Evolutionary conservation across 2,888 invertebrate genomes (phyloP), one percentile per base, ranked within the genome.

Genomic region (Drosophila differens): DNA sequence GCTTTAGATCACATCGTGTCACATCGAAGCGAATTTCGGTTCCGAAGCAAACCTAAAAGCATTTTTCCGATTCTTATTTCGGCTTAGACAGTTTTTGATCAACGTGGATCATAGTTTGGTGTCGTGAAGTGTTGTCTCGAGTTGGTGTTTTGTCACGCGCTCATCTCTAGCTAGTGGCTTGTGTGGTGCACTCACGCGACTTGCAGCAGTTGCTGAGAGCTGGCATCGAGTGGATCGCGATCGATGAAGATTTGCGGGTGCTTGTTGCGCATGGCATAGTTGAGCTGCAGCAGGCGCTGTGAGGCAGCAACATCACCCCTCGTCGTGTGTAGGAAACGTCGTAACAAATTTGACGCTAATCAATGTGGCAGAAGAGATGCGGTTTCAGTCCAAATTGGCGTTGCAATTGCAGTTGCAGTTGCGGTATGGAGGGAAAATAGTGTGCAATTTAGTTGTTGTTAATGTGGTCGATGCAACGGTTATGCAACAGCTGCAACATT

Each of bases 161-260:
- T 35, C 58, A 58, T 70, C 58, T 58, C 69, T 52, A 44, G 33
- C 2, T 14, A 4, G 47, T 16, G 39, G 28, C 28, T n/a, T n/a
- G 35, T 14, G 35, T 35, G 35, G 35, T 28, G 70, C 47, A 92
- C 92, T 92, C 83, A 93, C 92, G 92, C 93, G 63, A 91, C 86
- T 88, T 91, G 85, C 76, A 93, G 68, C 69, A 93, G 62, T 52
- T 91, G 90, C 77, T 91, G 91, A 28, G 91, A 91, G 6, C 79
- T 87, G 76, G 85, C 91, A 65, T 92, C 92, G 61, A 84, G 62
- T 2, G 95, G 94, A 91, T 95, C 94, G 63, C 95, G 93, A 64
- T 95, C 93, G 32, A 93, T 91, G 91, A 95, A 95, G 81, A 95
- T 94, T 77, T 95, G 94, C 35, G 94, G 93, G 60, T 94, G 93